Evolutionary conservation across 2,797 vertebrate genomes (phyloP).

Genomic region (Pristis pectinata): DNA sequence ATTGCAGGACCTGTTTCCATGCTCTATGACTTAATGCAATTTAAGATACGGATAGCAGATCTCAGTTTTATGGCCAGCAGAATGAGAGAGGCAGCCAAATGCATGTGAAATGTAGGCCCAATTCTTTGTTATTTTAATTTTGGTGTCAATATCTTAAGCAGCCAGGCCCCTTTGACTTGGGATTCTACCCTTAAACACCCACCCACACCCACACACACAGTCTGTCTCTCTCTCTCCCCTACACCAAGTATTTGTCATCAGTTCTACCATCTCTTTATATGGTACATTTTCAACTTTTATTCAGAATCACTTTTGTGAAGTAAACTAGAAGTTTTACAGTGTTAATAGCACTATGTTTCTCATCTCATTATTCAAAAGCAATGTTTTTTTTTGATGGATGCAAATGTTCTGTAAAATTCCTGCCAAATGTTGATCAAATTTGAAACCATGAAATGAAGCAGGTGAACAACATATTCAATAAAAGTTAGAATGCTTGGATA

Average conservation of each 20-base stretch:
- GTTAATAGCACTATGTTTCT: background rate
- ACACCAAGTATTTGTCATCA: background rate
- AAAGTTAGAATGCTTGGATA: background rate
- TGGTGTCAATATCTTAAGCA: too few species aligned
- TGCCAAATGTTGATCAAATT: background rate
- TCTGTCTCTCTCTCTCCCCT: too few species aligned
- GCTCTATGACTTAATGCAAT: too few species aligned
- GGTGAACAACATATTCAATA: background rate
- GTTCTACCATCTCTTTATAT: background rate
- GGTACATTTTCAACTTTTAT: background rate
- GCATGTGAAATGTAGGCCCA: too few species aligned
- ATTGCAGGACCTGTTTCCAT: too few species aligned
- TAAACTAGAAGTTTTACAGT: background rate
- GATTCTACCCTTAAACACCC: background rate
- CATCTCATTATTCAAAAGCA: background rate
- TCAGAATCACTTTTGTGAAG: background rate
- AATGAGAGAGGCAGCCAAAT: too few species aligned
- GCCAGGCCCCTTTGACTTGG: background rate
- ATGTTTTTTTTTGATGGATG: background rate
- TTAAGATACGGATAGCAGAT: too few species aligned
- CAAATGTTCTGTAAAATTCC: background rate
- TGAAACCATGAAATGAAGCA: background rate
- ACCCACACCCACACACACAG: too few species aligned
- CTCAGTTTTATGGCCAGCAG: too few species aligned
- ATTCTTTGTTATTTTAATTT: too few species aligned